Evolutionary conservation across 2,888 invertebrate species (phyloP), one percentile per base, ranked within the genome.

Genomic region (Morpho deidamia): DNA sequence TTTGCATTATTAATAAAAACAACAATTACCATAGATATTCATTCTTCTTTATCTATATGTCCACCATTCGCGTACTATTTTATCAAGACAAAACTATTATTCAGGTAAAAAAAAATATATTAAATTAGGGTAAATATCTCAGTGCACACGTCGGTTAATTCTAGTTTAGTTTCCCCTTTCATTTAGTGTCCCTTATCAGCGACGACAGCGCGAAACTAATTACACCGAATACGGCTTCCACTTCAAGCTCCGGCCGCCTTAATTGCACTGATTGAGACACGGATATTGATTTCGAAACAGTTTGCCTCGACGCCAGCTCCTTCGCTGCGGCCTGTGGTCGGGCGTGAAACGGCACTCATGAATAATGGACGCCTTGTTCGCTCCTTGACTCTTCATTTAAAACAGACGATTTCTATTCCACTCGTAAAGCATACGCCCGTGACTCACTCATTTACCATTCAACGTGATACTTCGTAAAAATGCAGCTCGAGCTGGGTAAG

Each of bases 201-300:
- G 72, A 66, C 72, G 76, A 66, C 47, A 75, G 76, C 71, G 81
- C 76, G 80, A 78, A 84, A 81, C 85, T 86, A 86, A 88, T 86
- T 85, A 86, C 78, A 72, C 63, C 70, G 76, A 77, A 78, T 75
- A 74, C 74, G 76, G 72, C 71, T 76, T 76, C 75, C 68, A 75
- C 69, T 71, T 67, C 64, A 69, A 72, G 77, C 49, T 42, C 42
- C 49, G 41, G 70, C 73, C 71, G 74, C 78, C 78, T 78, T 86
- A 86, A 88, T 88, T 86, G 83, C 83, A 76, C 81, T 86, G 86
- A 88, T 87, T 86, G 83, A 87, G 84, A 87, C 85, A 85, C 80
- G 81, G 84, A 85, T 87, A 88, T 88, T 83, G 88, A 86, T 88
- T 87, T 79, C 60, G 81, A 80, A 83, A 82, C 81, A 81, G 78